These are phyloP conservation scores for Stenotaenia linearis DNA, from an alignment of 2,888 invertebrate genomes.

Conservation along the genomic window DNA sequence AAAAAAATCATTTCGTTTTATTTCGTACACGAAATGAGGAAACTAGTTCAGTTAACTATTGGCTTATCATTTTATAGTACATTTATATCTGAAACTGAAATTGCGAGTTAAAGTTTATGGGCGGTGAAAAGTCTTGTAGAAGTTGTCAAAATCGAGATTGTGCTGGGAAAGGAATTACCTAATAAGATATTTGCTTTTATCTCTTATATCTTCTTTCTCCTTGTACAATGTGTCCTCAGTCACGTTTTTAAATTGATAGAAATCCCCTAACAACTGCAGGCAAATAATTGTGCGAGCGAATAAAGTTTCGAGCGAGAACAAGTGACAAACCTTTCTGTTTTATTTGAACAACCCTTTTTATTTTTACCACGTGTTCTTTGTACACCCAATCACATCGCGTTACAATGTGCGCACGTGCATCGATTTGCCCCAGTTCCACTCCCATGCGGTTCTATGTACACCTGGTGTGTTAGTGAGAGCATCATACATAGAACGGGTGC, in stretches of 20 bases:
- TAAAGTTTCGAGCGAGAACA: not conserved
- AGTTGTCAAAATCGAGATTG: too few relatives aligned
- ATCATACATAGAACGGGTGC: conserved; percentile 10
- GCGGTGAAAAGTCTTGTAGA: too few relatives aligned
- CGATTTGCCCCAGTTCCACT: not conserved
- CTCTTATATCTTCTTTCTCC: not conserved
- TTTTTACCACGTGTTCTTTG: not conserved
- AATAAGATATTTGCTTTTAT: not conserved
- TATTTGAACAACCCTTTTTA: not conserved
- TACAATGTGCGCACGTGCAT: conserved; percentile 23
- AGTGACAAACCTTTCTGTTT: not conserved
- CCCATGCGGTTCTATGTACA: conserved; percentile 12
- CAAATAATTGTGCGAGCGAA: not conserved
- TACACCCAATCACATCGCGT: conserved; percentile 1
- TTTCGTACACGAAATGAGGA: too few relatives aligned
- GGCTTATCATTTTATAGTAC: too few relatives aligned
- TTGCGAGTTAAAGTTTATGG: too few relatives aligned
- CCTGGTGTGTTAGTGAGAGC: conserved; percentile 14
- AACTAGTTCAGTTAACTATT: too few relatives aligned
- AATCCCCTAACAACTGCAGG: not conserved
- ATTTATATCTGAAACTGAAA: too few relatives aligned
- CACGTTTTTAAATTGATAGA: not conserved
- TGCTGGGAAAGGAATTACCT: not conserved
- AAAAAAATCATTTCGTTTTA: too few relatives aligned
- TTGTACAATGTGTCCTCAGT: not conserved